Percentiles rank a stretch among this genome's conserved stretches.
Conservation (phyloP, 2,888 invertebrate genomes). For the Amiota minor region DNA sequence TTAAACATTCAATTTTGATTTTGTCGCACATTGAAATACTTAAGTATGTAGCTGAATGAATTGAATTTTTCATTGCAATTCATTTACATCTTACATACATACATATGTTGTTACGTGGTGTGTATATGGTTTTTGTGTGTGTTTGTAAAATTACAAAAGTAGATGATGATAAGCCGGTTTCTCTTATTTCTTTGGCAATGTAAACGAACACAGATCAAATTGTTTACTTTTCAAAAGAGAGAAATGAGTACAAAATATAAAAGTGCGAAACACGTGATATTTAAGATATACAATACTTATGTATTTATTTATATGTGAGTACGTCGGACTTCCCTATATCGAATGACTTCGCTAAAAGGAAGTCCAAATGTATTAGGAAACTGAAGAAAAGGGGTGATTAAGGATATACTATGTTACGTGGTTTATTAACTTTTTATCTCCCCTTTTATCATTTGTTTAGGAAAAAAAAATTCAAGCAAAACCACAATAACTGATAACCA, state of each 20-base stretch:
- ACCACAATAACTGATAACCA: conserved; percentile 60
- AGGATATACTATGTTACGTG: too few species aligned
- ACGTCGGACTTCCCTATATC: too few species aligned
- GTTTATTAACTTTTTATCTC: background rate
- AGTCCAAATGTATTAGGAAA: conserved; percentile 25
- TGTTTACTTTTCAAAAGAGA: conserved; percentile 57
- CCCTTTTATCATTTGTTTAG: conserved; percentile 37
- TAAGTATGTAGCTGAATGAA: too few species aligned
- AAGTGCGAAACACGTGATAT: background rate
- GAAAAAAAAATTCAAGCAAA: conserved; percentile 63
- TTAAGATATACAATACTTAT: background rate
- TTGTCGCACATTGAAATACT: too few species aligned
- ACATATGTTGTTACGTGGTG: too few species aligned
- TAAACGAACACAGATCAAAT: conserved; percentile 52
- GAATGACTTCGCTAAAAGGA: background rate
- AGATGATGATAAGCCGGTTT: conserved; percentile 15
- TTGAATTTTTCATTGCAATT: too few species aligned
- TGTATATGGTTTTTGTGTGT: too few species aligned
- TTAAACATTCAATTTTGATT: too few species aligned
- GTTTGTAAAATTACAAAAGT: background rate
- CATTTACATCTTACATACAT: too few species aligned
- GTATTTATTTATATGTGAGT: too few species aligned
- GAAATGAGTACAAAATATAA: background rate
- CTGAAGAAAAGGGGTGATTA: conserved; percentile 22
- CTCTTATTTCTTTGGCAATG: conserved; percentile 10